A percentile compares a stretch with the other conserved stretches of the same genome.
Evolutionary conservation across 2,113 vertebrate species (phyloP).

Genomic region (cattle (Bos taurus)): ARS-UCD2.0 NC_037343.1:39927001-39927500

Average conservation of each 20-base stretch:
- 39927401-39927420: not conserved
- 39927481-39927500: not conserved
- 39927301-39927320: not conserved
- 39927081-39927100: not conserved
- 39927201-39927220: not conserved
- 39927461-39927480: not conserved
- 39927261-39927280: not conserved
- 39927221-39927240: not conserved
- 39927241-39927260: not conserved
- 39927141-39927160: not conserved
- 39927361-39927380: not conserved
- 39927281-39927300: not conserved
- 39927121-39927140: not conserved
- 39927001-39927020: not conserved
- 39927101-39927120: not conserved
- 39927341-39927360: not conserved
- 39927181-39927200: not conserved
- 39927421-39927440: too few species aligned
- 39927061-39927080: not conserved
- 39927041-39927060: not conserved
- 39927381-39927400: not conserved
- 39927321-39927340: fast-evolving
- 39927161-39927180: not conserved
- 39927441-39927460: not conserved
- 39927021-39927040: not conserved